phyloP scores from a whole-genome alignment of 23 tunicate species.

The Diplosoma virens region DNA sequence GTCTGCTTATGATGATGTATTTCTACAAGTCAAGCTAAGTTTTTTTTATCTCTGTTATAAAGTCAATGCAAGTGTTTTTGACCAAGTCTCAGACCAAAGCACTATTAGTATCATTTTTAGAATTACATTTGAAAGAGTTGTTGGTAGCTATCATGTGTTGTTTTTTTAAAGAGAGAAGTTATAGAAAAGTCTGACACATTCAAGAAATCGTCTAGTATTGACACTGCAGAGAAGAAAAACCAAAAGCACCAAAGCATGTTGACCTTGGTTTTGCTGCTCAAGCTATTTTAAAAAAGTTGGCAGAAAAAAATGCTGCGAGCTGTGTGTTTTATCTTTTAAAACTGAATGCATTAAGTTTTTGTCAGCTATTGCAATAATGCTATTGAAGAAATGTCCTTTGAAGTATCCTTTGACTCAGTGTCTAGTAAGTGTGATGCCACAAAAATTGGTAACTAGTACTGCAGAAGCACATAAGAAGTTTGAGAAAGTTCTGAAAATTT shows the following conservation, averaged over 20 bases:
- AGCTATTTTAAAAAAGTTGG: neutral
- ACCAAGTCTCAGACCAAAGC: constrained; percentile 1
- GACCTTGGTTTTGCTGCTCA: constrained; percentile 9
- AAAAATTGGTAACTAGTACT: too few relatives aligned
- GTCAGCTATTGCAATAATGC: neutral
- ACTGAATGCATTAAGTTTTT: constrained; percentile 7
- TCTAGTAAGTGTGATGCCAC: too few relatives aligned
- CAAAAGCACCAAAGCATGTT: neutral
- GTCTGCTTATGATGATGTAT: constrained; percentile 2
- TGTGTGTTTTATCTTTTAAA: neutral
- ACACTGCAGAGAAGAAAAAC: neutral
- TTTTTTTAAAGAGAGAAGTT: neutral
- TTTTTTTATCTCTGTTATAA: constrained; percentile 20
- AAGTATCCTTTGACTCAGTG: constrained; percentile 11
- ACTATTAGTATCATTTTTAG: neutral
- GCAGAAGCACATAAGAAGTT: neutral
- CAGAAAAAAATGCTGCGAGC: constrained; percentile 1
- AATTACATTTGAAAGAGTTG: neutral
- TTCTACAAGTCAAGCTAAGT: neutral
- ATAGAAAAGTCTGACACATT: constrained; percentile 6
- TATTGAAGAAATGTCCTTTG: neutral
- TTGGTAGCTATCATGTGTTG: neutral
- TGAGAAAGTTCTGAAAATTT: neutral
- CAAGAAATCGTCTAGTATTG: neutral
- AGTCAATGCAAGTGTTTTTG: constrained; percentile 14